Conservation (phyloP, 2,797 vertebrate species). For the Simalia tracyae region DNA sequence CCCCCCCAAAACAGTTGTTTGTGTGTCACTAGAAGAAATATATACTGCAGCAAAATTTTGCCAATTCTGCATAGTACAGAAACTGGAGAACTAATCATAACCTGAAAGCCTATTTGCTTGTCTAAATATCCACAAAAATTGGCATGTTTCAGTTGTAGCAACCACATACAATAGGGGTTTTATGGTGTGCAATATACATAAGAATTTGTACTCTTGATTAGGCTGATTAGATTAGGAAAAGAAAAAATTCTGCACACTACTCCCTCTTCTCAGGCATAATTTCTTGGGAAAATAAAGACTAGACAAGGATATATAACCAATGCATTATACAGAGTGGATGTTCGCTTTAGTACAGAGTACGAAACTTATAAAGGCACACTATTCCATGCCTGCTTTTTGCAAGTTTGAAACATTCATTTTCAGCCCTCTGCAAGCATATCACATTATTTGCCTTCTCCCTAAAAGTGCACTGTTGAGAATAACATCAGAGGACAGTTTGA, state of each 20-base stretch:
- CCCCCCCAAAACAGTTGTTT: not conserved
- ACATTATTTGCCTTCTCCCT: not conserved
- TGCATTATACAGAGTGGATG: not conserved
- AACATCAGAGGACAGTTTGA: not conserved
- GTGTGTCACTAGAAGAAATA: not conserved
- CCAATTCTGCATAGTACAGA: not conserved
- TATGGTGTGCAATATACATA: not conserved
- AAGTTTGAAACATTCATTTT: not conserved
- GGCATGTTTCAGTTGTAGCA: not conserved
- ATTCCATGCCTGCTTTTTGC: not conserved
- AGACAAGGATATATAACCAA: not conserved
- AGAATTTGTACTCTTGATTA: not conserved
- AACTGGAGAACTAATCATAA: not conserved
- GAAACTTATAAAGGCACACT: not conserved
- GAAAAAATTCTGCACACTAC: not conserved
- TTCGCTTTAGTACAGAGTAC: not conserved
- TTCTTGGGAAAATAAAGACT: not conserved
- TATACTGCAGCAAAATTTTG: not conserved
- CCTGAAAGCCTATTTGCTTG: not conserved
- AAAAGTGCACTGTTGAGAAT: not conserved
- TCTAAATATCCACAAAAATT: not conserved
- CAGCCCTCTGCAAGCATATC: not conserved
- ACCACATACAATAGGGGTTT: not conserved
- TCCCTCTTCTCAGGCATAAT: not conserved
- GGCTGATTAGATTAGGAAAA: not conserved